Evolutionary conservation across 1,140 invertebrate species (phyloP).

Genomic region (Leptinotarsa lineolata): DNA sequence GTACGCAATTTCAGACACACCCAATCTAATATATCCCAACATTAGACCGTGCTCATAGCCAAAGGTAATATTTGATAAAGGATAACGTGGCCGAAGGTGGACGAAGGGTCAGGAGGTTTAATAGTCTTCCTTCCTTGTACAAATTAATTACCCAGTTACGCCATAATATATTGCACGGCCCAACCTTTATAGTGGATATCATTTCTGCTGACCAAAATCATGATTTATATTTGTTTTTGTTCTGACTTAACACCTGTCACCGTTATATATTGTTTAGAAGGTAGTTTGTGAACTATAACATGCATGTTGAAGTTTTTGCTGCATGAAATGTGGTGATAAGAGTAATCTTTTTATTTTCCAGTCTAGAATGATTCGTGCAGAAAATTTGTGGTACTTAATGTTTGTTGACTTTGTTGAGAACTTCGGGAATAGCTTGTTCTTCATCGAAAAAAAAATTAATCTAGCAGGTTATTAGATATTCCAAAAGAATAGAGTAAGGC

Average conservation of each 20-base stretch:
- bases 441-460: too few relatives aligned
- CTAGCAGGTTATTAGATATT: too few relatives aligned
- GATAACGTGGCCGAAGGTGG: slow-evolving; percentile 16
- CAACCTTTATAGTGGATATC: slow-evolving; percentile 14
- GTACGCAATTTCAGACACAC: too few relatives aligned
- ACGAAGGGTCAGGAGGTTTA: slow-evolving; percentile 20
- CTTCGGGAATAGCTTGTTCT: too few relatives aligned
- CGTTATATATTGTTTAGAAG: background rate
- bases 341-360: too few relatives aligned
- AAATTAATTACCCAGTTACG: slow-evolving; percentile 21
- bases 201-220: slow-evolving; percentile 25
- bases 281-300: background rate
- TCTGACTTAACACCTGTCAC: slow-evolving; percentile 21
- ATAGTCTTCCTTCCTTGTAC: slow-evolving; percentile 26
- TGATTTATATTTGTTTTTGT: slow-evolving; percentile 29
- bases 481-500: too few relatives aligned
- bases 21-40: background rate
- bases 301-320: too few relatives aligned
- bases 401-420: too few relatives aligned
- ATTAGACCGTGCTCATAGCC: slow-evolving; percentile 1
- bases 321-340: too few relatives aligned
- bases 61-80: slow-evolving; percentile 21
- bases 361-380: too few relatives aligned
- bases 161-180: background rate
- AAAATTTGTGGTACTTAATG: too few relatives aligned